A percentile compares a stretch with the other conserved stretches of the same genome.
These are phyloP conservation scores for Pelobates fuscus DNA, from an alignment of 2,113 vertebrate genomes.

Conservation along the genomic window DNA sequence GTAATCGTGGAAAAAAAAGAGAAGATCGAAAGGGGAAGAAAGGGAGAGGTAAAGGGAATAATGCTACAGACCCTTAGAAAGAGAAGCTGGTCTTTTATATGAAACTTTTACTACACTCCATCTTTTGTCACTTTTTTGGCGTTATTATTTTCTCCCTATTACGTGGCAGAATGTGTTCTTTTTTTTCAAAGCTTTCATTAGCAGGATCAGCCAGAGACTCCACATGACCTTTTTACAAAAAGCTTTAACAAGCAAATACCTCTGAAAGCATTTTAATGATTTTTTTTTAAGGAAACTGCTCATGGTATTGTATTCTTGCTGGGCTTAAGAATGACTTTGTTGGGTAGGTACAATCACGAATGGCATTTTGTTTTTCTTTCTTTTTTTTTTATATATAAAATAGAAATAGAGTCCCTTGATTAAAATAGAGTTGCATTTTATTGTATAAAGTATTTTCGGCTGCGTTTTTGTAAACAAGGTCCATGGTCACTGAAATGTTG, in stretches of 20 bases:
- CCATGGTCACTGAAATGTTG: too few relatives aligned
- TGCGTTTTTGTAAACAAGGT: too few relatives aligned
- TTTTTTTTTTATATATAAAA: too few relatives aligned
- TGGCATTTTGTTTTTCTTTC: neutral
- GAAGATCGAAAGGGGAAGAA: too few relatives aligned
- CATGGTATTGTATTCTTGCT: constrained; percentile 47
- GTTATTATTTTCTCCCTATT: neutral
- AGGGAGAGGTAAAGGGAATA: too few relatives aligned
- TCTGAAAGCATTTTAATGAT: constrained; percentile 43
- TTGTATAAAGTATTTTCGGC: too few relatives aligned
- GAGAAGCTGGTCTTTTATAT: too few relatives aligned
- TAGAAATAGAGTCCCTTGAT: too few relatives aligned
- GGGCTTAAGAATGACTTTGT: constrained; percentile 36
- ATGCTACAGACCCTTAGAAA: too few relatives aligned
- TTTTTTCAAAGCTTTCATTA: constrained; percentile 35
- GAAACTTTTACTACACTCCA: too few relatives aligned
- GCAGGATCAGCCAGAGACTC: constrained; percentile 37
- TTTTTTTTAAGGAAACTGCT: constrained; percentile 33
- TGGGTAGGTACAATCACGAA: constrained; percentile 24
- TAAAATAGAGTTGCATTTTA: too few relatives aligned
- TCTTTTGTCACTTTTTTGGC: neutral
- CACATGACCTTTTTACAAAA: constrained; percentile 35
- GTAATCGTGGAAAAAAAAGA: too few relatives aligned
- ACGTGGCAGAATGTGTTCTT: constrained; percentile 22
- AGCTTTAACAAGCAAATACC: constrained; percentile 47